Evolutionary conservation across 2,797 vertebrate species (phyloP).

Genomic region (Anas bahamensis): DNA sequence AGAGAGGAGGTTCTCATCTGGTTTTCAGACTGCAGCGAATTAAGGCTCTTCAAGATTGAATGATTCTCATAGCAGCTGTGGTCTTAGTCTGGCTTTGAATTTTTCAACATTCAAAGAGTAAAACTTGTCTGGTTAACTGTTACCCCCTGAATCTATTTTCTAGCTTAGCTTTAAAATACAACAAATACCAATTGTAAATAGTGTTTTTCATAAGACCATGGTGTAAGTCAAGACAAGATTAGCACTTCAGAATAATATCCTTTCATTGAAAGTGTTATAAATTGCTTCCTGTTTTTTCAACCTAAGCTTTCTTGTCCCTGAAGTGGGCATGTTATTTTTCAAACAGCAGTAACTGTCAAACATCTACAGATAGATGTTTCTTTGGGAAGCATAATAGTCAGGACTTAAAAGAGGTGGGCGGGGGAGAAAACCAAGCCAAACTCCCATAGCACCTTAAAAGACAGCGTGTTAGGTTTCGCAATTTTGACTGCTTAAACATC

Average conservation of each 20-base stretch:
- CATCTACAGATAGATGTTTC: neutral
- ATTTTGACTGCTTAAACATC: neutral
- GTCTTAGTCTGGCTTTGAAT: neutral
- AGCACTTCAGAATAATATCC: neutral
- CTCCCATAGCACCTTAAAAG: neutral
- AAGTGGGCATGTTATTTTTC: neutral
- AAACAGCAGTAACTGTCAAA: neutral
- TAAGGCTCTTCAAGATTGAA: neutral
- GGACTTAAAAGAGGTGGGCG: neutral
- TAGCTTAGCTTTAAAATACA: neutral
- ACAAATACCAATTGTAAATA: neutral
- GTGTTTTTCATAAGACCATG: neutral
- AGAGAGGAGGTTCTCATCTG: neutral
- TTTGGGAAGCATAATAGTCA: neutral
- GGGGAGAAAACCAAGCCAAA: neutral
- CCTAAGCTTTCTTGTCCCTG: neutral
- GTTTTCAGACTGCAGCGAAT: neutral
- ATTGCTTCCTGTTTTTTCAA: neutral
- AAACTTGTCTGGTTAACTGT: neutral
- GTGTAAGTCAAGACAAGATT: neutral
- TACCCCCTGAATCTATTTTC: neutral
- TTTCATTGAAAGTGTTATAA: neutral
- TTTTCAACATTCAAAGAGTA: neutral
- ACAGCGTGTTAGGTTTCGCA: neutral
- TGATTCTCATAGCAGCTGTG: neutral